phyloP scores from a whole-genome alignment of 2,888 invertebrate species.

The Schizotus pectinicornis region DNA sequence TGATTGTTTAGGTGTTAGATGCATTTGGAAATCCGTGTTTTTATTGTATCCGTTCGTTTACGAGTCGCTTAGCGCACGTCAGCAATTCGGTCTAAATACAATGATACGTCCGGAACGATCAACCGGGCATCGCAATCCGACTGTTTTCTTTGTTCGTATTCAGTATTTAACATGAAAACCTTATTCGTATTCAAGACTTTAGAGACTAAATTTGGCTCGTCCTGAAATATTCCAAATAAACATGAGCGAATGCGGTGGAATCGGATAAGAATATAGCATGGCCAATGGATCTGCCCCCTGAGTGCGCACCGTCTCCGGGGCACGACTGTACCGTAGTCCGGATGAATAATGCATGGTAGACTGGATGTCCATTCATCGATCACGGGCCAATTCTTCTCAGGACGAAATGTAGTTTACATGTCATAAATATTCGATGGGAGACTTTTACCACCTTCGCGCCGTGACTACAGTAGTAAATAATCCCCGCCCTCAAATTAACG shows the following conservation, averaged over 20 bases:
- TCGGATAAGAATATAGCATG: slow-evolving; percentile 44
- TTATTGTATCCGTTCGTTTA: too few relatives aligned
- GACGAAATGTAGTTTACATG: slow-evolving; percentile 52
- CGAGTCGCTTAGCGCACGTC: too few relatives aligned
- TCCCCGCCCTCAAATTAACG: too few relatives aligned
- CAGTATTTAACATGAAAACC: slow-evolving; percentile 38
- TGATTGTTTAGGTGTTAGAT: too few relatives aligned
- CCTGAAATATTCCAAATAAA: slow-evolving; percentile 46
- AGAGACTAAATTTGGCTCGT: slow-evolving; percentile 43
- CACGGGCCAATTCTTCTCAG: slow-evolving; percentile 48
- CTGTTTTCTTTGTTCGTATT: slow-evolving; percentile 19
- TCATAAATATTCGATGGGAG: slow-evolving; percentile 42
- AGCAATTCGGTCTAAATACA: too few relatives aligned
- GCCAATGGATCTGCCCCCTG: slow-evolving; percentile 41
- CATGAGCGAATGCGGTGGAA: slow-evolving; percentile 43
- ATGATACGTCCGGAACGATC: not conserved
- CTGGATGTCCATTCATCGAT: slow-evolving; percentile 52
- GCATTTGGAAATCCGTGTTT: too few relatives aligned
- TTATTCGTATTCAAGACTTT: slow-evolving; percentile 43
- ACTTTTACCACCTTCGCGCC: slow-evolving; percentile 20
- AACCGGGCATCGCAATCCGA: not conserved
- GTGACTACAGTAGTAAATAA: not conserved
- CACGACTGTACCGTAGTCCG: slow-evolving; percentile 29
- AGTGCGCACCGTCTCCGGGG: slow-evolving; percentile 35
- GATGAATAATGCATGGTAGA: slow-evolving; percentile 51